Percentiles rank a stretch among this genome's conserved stretches.
Conservation (phyloP, 2,888 invertebrate species). For the Sminthurinus aureus region DNA sequence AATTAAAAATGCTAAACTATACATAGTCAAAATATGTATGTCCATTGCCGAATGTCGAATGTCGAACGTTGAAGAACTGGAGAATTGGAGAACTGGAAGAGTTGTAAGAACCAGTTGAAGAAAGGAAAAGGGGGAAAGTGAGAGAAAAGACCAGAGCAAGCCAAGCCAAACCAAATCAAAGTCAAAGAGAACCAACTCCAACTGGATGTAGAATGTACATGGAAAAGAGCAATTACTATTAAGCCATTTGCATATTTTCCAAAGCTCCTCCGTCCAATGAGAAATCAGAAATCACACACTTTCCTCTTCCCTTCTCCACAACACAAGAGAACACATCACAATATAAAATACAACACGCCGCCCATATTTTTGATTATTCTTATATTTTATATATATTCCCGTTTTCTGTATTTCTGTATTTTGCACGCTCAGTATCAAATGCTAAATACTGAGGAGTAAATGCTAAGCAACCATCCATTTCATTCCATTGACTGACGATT, state of each 20-base stretch:
- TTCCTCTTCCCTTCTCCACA: constrained; percentile 20
- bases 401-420: too few relatives aligned
- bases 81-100: constrained; percentile 10
- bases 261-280: constrained; percentile 27
- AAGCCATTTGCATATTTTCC: constrained; percentile 59
- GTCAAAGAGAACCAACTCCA: neutral
- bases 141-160: constrained; percentile 11
- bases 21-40: neutral
- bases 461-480: too few relatives aligned
- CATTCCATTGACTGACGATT: constrained; percentile 7
- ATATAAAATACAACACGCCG: neutral
- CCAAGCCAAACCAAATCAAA: neutral
- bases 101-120: neutral
- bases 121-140: constrained; percentile 11
- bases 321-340: too few relatives aligned
- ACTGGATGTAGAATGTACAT: constrained; percentile 44
- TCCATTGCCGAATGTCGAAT: neutral
- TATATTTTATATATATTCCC: too few relatives aligned
- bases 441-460: neutral
- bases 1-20: constrained; percentile 49
- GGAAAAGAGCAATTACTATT: constrained; percentile 60
- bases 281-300: constrained; percentile 41
- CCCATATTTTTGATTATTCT: constrained; percentile 41
- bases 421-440: constrained; percentile 35
- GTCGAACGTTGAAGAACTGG: neutral